phyloP scores from a whole-genome alignment of 2,113 vertebrate species.

The Arenaria interpres region DNA sequence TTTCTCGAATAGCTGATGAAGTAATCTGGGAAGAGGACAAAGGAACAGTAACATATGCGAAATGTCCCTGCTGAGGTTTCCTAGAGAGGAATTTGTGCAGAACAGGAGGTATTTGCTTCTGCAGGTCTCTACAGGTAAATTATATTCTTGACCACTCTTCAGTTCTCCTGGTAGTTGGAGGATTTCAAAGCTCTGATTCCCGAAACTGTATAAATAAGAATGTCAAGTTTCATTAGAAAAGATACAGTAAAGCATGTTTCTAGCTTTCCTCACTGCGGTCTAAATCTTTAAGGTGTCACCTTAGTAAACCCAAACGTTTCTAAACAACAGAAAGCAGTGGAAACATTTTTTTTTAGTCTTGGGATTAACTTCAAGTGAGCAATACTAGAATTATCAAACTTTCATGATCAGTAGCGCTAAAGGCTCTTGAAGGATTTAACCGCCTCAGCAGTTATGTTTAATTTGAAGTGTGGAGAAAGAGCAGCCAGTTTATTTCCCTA shows the following conservation, averaged over 20 bases:
- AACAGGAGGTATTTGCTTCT: neutral
- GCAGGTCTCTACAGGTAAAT: neutral
- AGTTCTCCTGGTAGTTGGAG: neutral
- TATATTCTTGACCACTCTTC: conserved; percentile 27
- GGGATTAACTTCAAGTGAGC: neutral
- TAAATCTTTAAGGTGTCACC: neutral
- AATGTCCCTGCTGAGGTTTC: neutral
- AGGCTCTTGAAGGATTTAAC: conserved; percentile 18
- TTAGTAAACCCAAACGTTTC: neutral
- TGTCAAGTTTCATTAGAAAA: conserved; percentile 3
- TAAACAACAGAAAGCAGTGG: neutral
- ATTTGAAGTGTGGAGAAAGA: neutral
- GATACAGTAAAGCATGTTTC: neutral
- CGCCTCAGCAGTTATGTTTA: neutral
- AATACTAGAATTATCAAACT: neutral
- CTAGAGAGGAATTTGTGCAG: neutral
- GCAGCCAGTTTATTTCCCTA: conserved; percentile 25
- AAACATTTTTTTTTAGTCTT: neutral
- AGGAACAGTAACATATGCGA: neutral
- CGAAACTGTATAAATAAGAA: neutral
- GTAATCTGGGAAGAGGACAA: conserved; percentile 1
- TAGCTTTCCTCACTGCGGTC: neutral
- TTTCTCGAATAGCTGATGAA: neutral
- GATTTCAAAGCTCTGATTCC: neutral
- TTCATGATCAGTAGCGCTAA: neutral